Base-by-base conservation (phyloP, 2,888 invertebrate species). In the Diadegma fenestrale region DNA sequence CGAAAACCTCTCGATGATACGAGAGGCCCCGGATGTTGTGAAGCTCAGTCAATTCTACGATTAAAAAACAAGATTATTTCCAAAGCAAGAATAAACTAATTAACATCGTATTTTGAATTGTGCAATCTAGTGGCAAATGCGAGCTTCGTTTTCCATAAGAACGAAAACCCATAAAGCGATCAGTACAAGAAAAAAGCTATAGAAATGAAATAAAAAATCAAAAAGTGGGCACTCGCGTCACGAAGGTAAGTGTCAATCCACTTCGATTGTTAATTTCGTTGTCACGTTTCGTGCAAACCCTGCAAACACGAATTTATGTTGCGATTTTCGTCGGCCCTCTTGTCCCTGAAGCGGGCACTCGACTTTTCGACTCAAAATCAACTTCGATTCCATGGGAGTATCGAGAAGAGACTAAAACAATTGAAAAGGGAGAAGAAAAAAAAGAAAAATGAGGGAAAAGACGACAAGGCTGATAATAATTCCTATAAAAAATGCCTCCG, bases 191-290 rank as follows among this genome's bases (percentile, higher is more conserved):
- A 30, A 26, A n/a, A 45, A 71, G 19, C 22, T 51, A 58, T 51
- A 0, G 22, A 45, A 76, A 76, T 68, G 12, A 75, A 22, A 77
- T 37, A 69, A 63, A 48, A 37, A 54, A 22, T 6, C 4, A 30
- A 30, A 30, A 30, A 54, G 61, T 66, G 37, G 37, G 33, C 71
- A 77, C 80, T 80, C 72, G 58, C 48, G 51, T 84, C 71, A 51
- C 45, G 19, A 80, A 84, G 84, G 84, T 84, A 84, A 80, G 84
- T 84, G 51, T 76, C 61, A 77, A 72, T 84, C 76, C 63, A 80
- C 22, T 54, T 68, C 68, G 64, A 77, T 77, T 84, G 80, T 22
- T 80, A 37, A 76, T 72, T 66, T 73, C 30, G 14, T 43, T 6
- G 41, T 61, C 48, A 17, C 54, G 3, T 58, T 43, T 30, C 48